Evolutionary conservation across 2,797 vertebrate genomes (phyloP), one percentile per base, ranked within the genome.

Genomic region (Anisognathus igniventris): DNA sequence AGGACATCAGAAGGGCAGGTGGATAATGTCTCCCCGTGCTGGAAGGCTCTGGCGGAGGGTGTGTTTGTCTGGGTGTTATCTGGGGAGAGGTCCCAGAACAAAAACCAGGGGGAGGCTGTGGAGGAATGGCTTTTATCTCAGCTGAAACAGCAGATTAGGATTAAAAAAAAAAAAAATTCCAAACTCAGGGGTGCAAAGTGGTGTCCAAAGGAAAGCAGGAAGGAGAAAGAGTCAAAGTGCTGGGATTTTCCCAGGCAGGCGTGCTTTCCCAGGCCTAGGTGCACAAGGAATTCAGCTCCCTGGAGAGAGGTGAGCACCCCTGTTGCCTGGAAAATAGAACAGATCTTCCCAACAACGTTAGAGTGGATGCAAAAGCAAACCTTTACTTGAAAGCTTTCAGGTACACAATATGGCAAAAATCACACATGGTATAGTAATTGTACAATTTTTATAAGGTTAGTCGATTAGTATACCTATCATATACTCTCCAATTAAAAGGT

Each of bases 381-480:
- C 23, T 74, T n/a, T 74, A 28, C 15, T 35, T 58, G 51, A 50
- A 58, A 66, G 14, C 51, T 58, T 51, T 74, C 61, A 74, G 31
- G 37, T 31, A 15, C 22, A 15, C 27, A 27, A 15, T n/a, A n/a
- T 51, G 27, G 31, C 5, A 5, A 42, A 74, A 44, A 50, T 66
- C 14, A 2, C 31, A 37, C 22, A 6, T 66, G 22, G 27, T 66
- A 5, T 13, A 15, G 37, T n/a, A 74, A 58, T 50, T 44, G 3
- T 66, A n/a, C n/a, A n/a, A 37, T 44, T 66, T 42, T 75, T 44
- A 8, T n/a, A 16, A 44, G 37, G 28, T 58, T 51, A 44, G 14
- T 74, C 0, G 0, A 37, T 51, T 44, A 44, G 7, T 66, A 15
- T 58, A 13, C 15, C 37, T 37, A 19, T 8, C 8, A 58, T 37